Conservation (phyloP, 2,888 invertebrate species). For the Chloroclysta siterata region DNA sequence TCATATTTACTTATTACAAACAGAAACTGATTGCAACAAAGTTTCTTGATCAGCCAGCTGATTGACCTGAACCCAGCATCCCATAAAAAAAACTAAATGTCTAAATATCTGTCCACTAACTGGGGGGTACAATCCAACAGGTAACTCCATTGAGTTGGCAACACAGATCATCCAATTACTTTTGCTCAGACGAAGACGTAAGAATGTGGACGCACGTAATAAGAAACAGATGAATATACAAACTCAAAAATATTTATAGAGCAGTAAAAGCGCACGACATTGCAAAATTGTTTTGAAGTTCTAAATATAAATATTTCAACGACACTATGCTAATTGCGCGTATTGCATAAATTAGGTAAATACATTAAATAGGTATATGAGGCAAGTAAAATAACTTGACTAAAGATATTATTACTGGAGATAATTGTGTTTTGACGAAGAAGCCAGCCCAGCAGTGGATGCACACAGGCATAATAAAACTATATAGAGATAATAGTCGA, state of each 20-base stretch:
- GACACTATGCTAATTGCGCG: slow-evolving; percentile 27
- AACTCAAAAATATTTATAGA: slow-evolving; percentile 33
- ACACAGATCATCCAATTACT: slow-evolving; percentile 11
- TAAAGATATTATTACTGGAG: neutral
- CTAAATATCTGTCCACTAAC: too few species aligned
- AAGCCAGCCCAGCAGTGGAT: too few species aligned
- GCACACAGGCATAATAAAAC: too few species aligned
- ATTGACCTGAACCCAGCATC: too few species aligned
- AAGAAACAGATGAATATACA: slow-evolving; percentile 25
- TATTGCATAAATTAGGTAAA: slow-evolving; percentile 25
- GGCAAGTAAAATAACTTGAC: neutral
- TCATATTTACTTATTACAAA: too few species aligned
- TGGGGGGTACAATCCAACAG: too few species aligned
- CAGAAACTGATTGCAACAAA: too few species aligned
- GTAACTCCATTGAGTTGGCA: too few species aligned
- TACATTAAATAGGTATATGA: slow-evolving; percentile 12
- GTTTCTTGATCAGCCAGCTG: too few species aligned
- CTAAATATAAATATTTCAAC: slow-evolving; percentile 44
- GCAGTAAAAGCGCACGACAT: slow-evolving; percentile 29
- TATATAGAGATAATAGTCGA: too few species aligned
- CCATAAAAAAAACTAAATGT: too few species aligned
- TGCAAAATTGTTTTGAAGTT: slow-evolving; percentile 39
- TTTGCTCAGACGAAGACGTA: neutral
- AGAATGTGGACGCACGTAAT: slow-evolving; percentile 3
- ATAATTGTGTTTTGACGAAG: neutral